Evolutionary conservation across 2,113 vertebrate species (phyloP).

Genomic region (Poecile atricapillus): DNA sequence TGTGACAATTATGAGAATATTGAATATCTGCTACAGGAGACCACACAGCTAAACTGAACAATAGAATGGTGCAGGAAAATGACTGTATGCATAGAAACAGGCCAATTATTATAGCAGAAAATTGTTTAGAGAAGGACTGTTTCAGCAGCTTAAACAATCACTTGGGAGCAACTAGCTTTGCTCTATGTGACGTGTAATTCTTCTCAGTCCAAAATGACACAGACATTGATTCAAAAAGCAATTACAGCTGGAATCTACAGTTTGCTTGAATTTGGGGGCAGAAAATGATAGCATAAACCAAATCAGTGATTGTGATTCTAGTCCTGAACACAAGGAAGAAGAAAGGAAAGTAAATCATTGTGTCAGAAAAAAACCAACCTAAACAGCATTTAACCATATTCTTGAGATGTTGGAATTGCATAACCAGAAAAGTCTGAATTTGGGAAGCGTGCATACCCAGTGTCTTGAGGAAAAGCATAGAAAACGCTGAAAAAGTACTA

Average conservation of each 20-base stretch:
- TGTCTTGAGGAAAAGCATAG: neutral
- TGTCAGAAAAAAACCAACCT: neutral
- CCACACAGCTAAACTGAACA: neutral
- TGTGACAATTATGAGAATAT: neutral
- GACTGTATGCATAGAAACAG: neutral
- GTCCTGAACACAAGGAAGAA: neutral
- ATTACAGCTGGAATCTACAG: neutral
- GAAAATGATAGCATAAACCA: neutral
- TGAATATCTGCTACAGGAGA: neutral
- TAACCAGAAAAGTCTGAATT: neutral
- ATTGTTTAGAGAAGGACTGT: neutral
- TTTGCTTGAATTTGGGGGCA: neutral
- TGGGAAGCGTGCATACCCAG: neutral
- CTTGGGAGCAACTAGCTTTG: neutral
- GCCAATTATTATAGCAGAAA: neutral
- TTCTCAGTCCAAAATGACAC: neutral
- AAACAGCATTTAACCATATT: neutral
- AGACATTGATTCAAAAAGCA: neutral
- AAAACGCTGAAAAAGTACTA: neutral
- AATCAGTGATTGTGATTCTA: neutral
- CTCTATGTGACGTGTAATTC: neutral
- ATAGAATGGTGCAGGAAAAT: neutral
- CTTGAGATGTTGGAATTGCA: neutral
- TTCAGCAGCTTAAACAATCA: slow-evolving; percentile 14
- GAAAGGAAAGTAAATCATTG: neutral